Evolutionary conservation across 2,888 invertebrate species (phyloP), one percentile per base, ranked within the genome.

Genomic region (Pristionchus entomophagus): DNA sequence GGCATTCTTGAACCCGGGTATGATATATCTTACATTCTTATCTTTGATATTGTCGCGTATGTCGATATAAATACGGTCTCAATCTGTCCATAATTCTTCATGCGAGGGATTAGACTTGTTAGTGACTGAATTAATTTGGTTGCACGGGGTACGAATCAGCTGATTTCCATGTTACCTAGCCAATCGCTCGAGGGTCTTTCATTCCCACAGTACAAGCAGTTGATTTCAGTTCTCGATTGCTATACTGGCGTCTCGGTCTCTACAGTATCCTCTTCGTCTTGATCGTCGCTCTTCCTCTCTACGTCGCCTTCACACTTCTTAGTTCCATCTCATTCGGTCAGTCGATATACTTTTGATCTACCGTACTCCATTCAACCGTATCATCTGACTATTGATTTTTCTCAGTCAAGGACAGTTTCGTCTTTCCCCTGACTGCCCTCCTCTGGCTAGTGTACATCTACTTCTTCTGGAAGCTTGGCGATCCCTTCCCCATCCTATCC

Each of bases 401-500:
- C 69, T 19, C 86, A 69, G 84, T 86, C n/a, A 82, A 73, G 77
- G 35, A 73, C 12, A 26, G 77, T 81, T 88, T 96, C 94, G 96
- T 96, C 91, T 95, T 96, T 90, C 96, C 96, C 32, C 94, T 98
- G 86, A 97, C 98, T 3, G 94, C 96, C 87, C 94, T 96, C 83
- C 96, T 96, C 0, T 99, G 98, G 97, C 95, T 97, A 88, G 95
- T 96, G 85, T 99, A 97, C 94, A 95, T 99, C 38, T 97, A 97
- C 93, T 96, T 98, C 93, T 98, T 99, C 94, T 99, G 99, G 99
- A 98, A 98, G 95, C 96, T 99, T 87, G 99, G 99, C 0, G 99
- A 99, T 94, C 98, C 99, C 0, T 99, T 99, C 94, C 99, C 99
- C 6, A 96, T 99, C 92, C 95, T 97, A 41, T 98, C 97, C 94